These are phyloP conservation scores for Knipowitschia caucasica DNA, from an alignment of 2,797 vertebrate genomes.

Conservation along the genomic window DNA sequence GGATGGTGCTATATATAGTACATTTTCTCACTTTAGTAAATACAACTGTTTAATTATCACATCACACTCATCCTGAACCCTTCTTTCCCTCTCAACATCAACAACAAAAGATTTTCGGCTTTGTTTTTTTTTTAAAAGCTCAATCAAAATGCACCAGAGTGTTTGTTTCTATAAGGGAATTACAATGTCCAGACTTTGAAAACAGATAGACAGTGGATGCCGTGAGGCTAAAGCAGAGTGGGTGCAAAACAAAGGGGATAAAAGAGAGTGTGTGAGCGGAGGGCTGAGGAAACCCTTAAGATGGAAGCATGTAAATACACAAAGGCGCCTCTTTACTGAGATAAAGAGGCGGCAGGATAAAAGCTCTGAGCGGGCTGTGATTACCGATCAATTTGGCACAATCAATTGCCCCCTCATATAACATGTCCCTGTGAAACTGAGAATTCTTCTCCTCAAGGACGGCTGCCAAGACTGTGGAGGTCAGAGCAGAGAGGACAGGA, in stretches of 20 bases:
- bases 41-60: too few species aligned
- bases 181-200: slow-evolving; percentile 48
- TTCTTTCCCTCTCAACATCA: slow-evolving; percentile 18
- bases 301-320: slow-evolving; percentile 76
- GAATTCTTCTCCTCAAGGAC: slow-evolving; percentile 73
- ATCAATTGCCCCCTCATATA: slow-evolving; percentile 73
- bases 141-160: slow-evolving; percentile 57
- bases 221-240: slow-evolving; percentile 34
- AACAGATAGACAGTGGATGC: slow-evolving; percentile 40
- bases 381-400: slow-evolving; percentile 81
- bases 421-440: slow-evolving; percentile 69
- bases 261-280: slow-evolving; percentile 23
- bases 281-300: slow-evolving; percentile 65
- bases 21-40: too few species aligned
- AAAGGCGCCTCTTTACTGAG: slow-evolving; percentile 71
- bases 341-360: slow-evolving; percentile 70
- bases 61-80: slow-evolving; percentile 1
- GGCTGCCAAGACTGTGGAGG: slow-evolving; percentile 65
- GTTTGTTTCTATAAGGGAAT: slow-evolving; percentile 53
- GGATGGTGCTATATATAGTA: too few species aligned
- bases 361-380: slow-evolving; percentile 73
- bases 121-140: slow-evolving; percentile 39
- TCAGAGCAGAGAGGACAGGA: slow-evolving; percentile 62
- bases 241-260: slow-evolving; percentile 15
- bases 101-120: slow-evolving; percentile 13